phyloP scores from a whole-genome alignment of 1,140 invertebrate species.

The Pogonus chalceus region DNA sequence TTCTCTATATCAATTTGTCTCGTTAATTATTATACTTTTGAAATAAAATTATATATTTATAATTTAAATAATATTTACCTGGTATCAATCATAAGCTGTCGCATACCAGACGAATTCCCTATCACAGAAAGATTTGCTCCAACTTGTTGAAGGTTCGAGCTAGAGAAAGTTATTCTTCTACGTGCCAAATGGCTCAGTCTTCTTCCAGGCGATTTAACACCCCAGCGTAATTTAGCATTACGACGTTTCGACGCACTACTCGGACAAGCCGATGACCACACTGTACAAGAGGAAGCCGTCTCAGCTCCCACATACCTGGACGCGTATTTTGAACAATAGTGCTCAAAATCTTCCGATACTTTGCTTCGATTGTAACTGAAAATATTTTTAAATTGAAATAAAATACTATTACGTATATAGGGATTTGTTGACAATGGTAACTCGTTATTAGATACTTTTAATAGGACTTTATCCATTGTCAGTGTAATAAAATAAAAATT shows the following conservation, averaged over 20 bases:
- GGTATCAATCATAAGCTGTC: conserved; percentile 31
- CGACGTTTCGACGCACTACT: conserved; percentile 46
- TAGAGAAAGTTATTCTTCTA: conserved; percentile 53
- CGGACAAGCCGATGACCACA: conserved; percentile 40
- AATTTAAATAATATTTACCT: no score
- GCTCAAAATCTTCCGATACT: conserved; percentile 50
- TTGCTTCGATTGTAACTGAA: conserved; percentile 53
- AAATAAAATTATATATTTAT: no score
- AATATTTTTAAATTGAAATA: no score
- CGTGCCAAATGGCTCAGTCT: conserved; percentile 54
- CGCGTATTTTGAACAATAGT: conserved; percentile 44
- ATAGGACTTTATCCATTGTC: no score
- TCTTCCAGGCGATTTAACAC: conserved; percentile 52
- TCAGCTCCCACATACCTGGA: conserved; percentile 53
- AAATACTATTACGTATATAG: no score
- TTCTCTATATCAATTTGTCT: no score
- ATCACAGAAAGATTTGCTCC: background rate
- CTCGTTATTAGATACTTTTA: no score
- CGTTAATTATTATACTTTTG: no score
- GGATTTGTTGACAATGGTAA: no score
- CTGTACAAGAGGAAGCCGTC: conserved; percentile 53
- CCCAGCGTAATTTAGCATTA: conserved; percentile 39
- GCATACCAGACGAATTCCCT: conserved; percentile 17
- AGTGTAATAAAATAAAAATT: no score
- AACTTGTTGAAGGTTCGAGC: conserved; percentile 32